Evolutionary conservation across 2,113 vertebrate genomes (phyloP).

Genomic region (Podarcis raffonei): DNA sequence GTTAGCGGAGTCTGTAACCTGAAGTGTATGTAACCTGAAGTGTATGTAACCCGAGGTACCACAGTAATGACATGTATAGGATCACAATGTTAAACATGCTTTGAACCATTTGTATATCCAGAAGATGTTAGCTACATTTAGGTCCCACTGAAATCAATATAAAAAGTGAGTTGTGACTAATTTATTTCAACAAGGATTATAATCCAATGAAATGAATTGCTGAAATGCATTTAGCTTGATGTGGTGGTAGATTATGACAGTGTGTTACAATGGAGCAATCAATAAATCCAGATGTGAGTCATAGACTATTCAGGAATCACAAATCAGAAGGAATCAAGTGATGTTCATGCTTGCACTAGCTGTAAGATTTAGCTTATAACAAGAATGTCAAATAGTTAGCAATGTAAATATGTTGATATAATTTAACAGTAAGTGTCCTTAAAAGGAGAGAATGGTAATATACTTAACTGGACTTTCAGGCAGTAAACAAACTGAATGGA

Average conservation of each 20-base stretch:
- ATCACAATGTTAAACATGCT: neutral
- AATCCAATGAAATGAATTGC: neutral
- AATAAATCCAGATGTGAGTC: neutral
- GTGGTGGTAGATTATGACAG: neutral
- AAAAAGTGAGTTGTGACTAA: neutral
- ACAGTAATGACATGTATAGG: no score
- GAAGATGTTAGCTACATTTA: neutral
- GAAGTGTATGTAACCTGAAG: no score
- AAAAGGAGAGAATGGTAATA: conserved; percentile 43
- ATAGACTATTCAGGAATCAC: neutral
- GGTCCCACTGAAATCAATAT: neutral
- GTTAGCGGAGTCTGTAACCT: no score
- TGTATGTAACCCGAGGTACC: no score
- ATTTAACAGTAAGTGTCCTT: neutral
- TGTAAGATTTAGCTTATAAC: neutral
- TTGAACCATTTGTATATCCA: neutral
- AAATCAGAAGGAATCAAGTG: neutral
- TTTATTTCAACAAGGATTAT: neutral
- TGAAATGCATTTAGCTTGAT: neutral
- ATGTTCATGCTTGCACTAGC: neutral
- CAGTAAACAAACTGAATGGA: conserved; percentile 1
- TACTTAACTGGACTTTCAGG: conserved; percentile 31
- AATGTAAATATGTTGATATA: neutral
- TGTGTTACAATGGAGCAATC: neutral
- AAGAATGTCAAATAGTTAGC: neutral